Evolutionary conservation across 2,888 invertebrate species (phyloP).

Genomic region (Ganaspis brasiliensis): DNA sequence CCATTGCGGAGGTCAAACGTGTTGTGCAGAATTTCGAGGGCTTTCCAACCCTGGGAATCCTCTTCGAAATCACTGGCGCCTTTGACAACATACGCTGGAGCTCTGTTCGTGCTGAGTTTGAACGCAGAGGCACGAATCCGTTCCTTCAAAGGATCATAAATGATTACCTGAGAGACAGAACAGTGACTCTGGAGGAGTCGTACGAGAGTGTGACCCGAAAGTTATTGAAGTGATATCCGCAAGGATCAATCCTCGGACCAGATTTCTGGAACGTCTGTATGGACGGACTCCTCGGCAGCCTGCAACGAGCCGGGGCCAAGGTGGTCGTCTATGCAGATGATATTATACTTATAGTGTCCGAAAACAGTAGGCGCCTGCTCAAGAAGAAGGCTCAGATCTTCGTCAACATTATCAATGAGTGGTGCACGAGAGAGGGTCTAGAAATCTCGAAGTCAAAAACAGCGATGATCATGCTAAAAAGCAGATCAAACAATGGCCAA

Average conservation of each 20-base stretch:
- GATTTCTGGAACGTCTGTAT: slow-evolving; percentile 52
- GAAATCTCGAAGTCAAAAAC: not conserved
- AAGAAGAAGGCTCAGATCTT: slow-evolving; percentile 13
- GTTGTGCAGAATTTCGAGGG: no score
- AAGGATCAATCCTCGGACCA: slow-evolving; percentile 26
- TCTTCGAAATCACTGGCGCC: no score
- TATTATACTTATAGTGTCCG: slow-evolving; percentile 22
- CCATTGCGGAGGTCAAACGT: not conserved
- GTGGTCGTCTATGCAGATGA: slow-evolving; percentile 51
- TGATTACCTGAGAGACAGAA: not conserved
- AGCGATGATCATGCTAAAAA: not conserved
- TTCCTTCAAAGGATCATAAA: not conserved
- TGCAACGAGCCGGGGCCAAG: not conserved
- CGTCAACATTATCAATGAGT: not conserved
- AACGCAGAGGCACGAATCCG: no score
- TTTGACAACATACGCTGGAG: no score
- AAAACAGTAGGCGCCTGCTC: not conserved
- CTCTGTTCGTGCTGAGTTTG: no score
- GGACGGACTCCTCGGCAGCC: slow-evolving; percentile 33
- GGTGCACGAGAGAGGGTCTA: not conserved
- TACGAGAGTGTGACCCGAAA: not conserved
- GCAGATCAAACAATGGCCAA: not conserved
- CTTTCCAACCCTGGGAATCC: no score
- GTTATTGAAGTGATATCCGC: not conserved
- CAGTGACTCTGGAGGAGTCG: not conserved